Conservation (phyloP, 2,888 invertebrate species). For the Meghimatium bilineatum region DNA sequence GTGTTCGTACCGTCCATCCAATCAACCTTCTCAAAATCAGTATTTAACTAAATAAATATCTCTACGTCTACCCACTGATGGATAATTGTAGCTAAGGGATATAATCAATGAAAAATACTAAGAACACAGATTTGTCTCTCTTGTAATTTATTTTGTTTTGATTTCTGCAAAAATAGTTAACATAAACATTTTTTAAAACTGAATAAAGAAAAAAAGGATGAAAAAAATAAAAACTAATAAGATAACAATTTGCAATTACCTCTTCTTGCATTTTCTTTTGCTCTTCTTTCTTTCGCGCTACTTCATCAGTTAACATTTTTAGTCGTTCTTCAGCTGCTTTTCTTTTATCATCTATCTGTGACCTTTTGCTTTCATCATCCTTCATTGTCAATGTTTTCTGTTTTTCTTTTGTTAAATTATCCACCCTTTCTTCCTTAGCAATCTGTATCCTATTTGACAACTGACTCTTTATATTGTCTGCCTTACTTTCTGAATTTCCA, state of each 20-base stretch:
- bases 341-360: conserved; percentile 30
- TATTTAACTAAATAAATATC: too few species aligned
- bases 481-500: background rate
- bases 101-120: too few species aligned
- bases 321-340: conserved; percentile 40
- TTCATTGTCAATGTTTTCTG: background rate
- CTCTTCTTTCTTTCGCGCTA: conserved; percentile 18
- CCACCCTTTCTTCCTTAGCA: background rate
- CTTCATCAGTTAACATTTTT: conserved; percentile 28
- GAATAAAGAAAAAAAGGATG: background rate
- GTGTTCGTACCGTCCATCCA: too few species aligned
- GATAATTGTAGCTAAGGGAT: too few species aligned
- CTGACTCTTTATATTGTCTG: background rate
- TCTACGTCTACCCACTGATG: too few species aligned
- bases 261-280: background rate
- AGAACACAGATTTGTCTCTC: too few species aligned
- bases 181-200: too few species aligned
- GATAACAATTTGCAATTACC: background rate
- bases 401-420: background rate
- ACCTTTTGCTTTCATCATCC: conserved; percentile 24
- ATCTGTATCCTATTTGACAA: background rate
- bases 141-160: too few species aligned
- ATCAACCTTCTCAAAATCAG: too few species aligned
- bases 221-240: background rate
- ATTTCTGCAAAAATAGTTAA: too few species aligned